Conservation (phyloP, 2,113 vertebrate genomes). For the Leiothrix lutea region DNA sequence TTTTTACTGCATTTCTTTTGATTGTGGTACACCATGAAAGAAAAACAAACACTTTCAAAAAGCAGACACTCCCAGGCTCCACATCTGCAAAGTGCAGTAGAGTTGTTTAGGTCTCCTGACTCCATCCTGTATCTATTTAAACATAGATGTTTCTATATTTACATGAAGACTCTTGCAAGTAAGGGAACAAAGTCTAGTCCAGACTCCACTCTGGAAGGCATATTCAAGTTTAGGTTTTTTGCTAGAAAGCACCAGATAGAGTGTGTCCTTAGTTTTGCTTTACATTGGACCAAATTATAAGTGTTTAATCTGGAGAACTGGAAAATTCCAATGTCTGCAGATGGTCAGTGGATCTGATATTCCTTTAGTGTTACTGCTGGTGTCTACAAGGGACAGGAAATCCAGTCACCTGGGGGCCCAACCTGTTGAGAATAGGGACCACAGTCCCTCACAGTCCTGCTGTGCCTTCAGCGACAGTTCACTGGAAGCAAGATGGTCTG, state of each 20-base stretch:
- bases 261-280: neutral
- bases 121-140: conserved; percentile 37
- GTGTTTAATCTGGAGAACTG: neutral
- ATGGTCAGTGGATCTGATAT: neutral
- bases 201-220: neutral
- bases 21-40: neutral
- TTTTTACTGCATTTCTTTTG: conserved; percentile 21
- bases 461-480: neutral
- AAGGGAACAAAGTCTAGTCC: neutral
- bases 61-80: conserved; percentile 10
- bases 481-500: neutral
- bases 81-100: neutral
- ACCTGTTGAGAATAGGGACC: neutral
- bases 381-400: neutral
- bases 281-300: neutral
- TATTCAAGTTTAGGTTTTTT: neutral
- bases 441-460: neutral
- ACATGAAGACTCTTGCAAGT: neutral
- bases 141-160: neutral
- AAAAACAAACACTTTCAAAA: conserved; percentile 38
- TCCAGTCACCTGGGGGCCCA: neutral
- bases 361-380: neutral
- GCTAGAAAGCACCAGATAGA: neutral
- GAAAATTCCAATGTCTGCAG: neutral
- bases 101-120: neutral